phyloP scores from a whole-genome alignment of 1,140 invertebrate genomes.

The Lucilia cuprina region DNA sequence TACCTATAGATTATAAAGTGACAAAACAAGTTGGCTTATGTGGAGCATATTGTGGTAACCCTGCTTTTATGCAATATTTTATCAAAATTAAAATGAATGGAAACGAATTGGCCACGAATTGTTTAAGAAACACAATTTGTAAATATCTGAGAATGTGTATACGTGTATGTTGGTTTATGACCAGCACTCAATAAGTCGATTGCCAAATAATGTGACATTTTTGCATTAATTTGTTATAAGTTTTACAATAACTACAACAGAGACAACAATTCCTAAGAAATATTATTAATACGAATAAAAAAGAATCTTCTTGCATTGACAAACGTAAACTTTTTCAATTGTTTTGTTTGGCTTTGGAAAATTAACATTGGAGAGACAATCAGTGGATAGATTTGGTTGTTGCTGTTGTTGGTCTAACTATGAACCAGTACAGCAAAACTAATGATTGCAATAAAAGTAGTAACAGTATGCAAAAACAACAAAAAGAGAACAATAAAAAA shows the following conservation, averaged over 20 bases:
- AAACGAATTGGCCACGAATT: neutral
- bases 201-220: conserved; percentile 34
- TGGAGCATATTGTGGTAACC: no score
- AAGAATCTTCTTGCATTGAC: neutral
- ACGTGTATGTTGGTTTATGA: neutral
- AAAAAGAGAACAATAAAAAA: neutral
- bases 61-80: no score
- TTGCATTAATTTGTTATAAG: conserved; percentile 34
- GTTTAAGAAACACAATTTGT: neutral
- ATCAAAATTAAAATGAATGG: neutral
- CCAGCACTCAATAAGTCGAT: conserved; percentile 17
- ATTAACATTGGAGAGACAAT: neutral
- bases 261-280: conserved; percentile 27
- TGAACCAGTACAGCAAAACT: neutral
- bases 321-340: neutral
- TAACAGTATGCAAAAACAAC: neutral
- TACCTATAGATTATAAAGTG: no score
- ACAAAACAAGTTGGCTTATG: no score
- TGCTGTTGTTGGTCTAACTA: no score
- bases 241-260: neutral
- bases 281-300: neutral
- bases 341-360: neutral
- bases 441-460: conserved; percentile 5
- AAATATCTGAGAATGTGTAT: neutral
- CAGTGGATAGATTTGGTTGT: neutral